Evolutionary conservation across 2,797 vertebrate genomes (phyloP), one percentile per base, ranked within the genome.

Genomic region (Poeciliopsis turneri): DNA sequence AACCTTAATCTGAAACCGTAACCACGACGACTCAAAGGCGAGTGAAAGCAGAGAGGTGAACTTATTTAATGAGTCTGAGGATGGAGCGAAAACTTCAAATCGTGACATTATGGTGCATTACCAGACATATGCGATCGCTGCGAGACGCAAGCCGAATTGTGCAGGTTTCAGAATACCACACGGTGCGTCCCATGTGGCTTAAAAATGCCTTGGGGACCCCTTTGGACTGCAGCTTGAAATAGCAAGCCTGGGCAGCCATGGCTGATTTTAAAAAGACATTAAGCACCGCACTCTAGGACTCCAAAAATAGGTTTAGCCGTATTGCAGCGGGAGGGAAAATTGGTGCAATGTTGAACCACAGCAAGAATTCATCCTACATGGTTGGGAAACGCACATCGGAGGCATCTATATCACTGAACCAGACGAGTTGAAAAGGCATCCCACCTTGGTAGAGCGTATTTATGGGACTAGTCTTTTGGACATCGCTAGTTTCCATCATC

Each of bases 141-240:
- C 23, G 25, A 47, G 45, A 20, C 25, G 57, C 16, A 12, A 20
- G 61, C 12, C 12, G 28, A 78, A 71, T 11, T 7, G 11, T 55
- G 15, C 25, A 53, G 36, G 57, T 71, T 71, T 46, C 28, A 78
- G 68, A 2, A n/a, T n/a, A 23, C 20, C 64, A 70, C 53, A 53
- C 39, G 2, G 16, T 30, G 36, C 41, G 28, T 55, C 28, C 68
- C 66, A 70, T 57, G 49, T 55, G 76, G 47, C 33, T 69, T 15
- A 25, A n/a, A 64, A 53, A 76, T 49, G 46, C 46, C 30, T 72
- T 72, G 3, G 70, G 70, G 30, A 73, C 30, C 75, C 45, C 23
- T 68, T 33, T 47, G 64, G 61, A 39, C 15, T 66, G 45, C 18
- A 68, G 59, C 46, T 39, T 39, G 13, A 47, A 76, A 49, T 39